A percentile compares a stretch with the other conserved stretches of the same genome.
These are phyloP conservation scores for Limnephilus auricula DNA, from an alignment of 2,888 invertebrate genomes.

Conservation along the genomic window DNA sequence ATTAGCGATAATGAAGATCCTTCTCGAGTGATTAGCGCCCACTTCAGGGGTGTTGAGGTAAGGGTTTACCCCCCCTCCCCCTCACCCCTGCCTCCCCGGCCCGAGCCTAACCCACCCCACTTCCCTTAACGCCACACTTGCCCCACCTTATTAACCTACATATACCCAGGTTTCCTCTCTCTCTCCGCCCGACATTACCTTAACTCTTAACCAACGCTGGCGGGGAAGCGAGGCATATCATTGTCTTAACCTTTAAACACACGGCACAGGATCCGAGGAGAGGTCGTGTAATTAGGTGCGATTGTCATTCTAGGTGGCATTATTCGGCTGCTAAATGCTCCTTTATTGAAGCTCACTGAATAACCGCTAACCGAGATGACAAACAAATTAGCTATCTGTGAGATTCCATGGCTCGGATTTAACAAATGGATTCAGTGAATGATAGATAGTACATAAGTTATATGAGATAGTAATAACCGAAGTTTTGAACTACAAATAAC, in stretches of 20 bases:
- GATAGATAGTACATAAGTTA: not conserved
- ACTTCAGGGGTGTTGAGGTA: constrained; percentile 21
- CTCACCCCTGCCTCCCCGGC: not conserved
- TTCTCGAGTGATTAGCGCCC: constrained; percentile 65
- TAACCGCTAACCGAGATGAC: not conserved
- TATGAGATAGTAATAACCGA: not conserved
- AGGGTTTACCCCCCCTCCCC: not conserved
- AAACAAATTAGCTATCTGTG: constrained; percentile 3
- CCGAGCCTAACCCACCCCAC: not conserved
- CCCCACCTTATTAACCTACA: not conserved
- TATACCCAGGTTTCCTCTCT: not conserved
- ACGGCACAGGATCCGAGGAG: not conserved
- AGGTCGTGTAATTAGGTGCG: not conserved
- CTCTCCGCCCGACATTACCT: not conserved
- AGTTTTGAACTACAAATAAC: not conserved
- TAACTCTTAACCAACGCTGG: not conserved
- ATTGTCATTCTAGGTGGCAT: not conserved
- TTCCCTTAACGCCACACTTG: not conserved
- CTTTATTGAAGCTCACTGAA: not conserved
- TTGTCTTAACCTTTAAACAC: constrained; percentile 24
- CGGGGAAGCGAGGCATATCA: constrained; percentile 15
- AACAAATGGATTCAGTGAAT: not conserved
- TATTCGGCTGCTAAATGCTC: not conserved
- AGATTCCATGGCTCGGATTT: not conserved
- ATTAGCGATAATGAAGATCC: constrained; percentile 66